Evolutionary conservation across 2,888 invertebrate genomes (phyloP).

Genomic region (Rhyacophila evoluta): DNA sequence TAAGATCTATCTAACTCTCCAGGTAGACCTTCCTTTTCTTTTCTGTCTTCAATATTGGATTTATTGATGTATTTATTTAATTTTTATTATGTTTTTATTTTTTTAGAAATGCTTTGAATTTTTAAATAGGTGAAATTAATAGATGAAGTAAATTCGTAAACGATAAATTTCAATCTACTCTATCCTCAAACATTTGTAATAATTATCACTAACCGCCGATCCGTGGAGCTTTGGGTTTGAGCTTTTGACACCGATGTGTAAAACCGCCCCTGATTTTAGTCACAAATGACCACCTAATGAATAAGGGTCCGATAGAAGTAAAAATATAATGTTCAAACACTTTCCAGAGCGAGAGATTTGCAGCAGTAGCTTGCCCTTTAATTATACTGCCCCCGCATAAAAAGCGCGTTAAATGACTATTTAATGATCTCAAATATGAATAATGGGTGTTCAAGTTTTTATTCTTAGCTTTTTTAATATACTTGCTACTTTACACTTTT

Average conservation of each 20-base stretch:
- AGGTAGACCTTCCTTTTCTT: too few relatives aligned
- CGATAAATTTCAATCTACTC: neutral
- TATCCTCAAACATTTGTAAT: neutral
- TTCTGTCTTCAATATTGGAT: too few relatives aligned
- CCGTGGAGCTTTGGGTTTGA: neutral
- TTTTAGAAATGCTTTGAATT: too few relatives aligned
- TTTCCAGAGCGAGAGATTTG: neutral
- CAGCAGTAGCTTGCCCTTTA: constrained; percentile 28
- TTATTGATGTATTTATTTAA: too few relatives aligned
- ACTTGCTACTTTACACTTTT: neutral
- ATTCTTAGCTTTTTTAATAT: constrained; percentile 26
- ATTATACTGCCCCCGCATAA: constrained; percentile 36
- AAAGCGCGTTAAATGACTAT: constrained; percentile 42
- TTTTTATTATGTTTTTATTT: too few relatives aligned
- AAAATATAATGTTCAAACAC: constrained; percentile 8
- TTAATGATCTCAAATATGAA: constrained; percentile 44
- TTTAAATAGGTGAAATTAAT: too few relatives aligned
- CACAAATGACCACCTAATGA: constrained; percentile 19
- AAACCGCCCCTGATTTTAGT: constrained; percentile 10
- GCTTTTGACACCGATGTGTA: neutral
- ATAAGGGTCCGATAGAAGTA: constrained; percentile 4
- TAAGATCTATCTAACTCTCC: too few relatives aligned
- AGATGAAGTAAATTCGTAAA: too few relatives aligned
- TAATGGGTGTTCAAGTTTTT: constrained; percentile 36
- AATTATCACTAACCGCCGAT: neutral